Evolutionary conservation across 2,888 invertebrate species (phyloP).

Genomic region (Elgonia sp.): DNA sequence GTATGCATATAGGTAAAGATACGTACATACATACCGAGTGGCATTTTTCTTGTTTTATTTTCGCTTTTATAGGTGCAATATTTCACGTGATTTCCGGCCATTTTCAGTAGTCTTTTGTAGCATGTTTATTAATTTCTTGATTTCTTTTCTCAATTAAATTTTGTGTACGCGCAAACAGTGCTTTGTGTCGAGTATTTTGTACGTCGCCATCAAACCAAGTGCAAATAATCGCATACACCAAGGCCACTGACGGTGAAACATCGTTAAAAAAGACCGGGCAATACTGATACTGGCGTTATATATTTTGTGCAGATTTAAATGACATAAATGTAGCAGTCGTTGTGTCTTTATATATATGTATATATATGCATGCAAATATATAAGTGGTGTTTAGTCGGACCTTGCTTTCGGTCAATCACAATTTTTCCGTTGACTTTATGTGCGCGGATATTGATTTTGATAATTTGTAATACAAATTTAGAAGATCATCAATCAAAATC

Average conservation of each 20-base stretch:
- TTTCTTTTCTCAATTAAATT: constrained; percentile 14
- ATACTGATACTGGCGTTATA: constrained; percentile 48
- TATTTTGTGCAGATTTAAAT: constrained; percentile 47
- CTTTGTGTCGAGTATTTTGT: constrained; percentile 42
- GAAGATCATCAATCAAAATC: constrained; percentile 25
- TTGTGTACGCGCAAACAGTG: constrained; percentile 55
- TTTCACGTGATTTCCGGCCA: constrained; percentile 8
- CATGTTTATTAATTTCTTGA: not conserved
- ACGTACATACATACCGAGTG: not conserved
- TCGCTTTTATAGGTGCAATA: not conserved
- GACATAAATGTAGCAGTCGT: constrained; percentile 52
- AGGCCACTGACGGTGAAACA: constrained; percentile 43
- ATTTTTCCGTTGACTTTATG: not conserved
- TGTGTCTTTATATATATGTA: constrained; percentile 41
- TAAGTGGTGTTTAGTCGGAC: constrained; percentile 2
- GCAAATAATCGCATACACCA: constrained; percentile 57
- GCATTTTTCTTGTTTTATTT: not conserved
- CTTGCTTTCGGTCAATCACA: not conserved
- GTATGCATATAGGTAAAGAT: constrained; percentile 6
- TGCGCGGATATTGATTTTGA: not conserved
- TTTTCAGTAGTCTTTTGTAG: not conserved
- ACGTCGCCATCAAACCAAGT: constrained; percentile 27
- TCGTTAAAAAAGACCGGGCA: constrained; percentile 47
- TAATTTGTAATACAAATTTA: constrained; percentile 26
- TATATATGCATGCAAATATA: constrained; percentile 42